Base-by-base conservation (phyloP, 2,888 invertebrate genomes). In the Leptinotarsa juncta region DNA sequence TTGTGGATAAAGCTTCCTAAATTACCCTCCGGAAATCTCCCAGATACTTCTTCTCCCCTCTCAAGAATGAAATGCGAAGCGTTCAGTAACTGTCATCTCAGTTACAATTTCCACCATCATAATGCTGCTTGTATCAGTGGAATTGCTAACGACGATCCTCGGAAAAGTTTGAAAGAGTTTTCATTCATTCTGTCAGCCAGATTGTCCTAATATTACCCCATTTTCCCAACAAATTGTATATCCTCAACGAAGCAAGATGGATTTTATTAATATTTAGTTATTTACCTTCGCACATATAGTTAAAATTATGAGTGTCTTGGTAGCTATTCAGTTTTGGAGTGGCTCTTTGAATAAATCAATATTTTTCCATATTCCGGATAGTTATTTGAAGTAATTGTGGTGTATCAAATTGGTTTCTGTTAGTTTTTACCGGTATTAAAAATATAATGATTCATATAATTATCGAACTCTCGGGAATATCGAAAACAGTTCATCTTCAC, bases 121-220 rank as follows among this genome's bases (percentile, higher is more conserved):
- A 57, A 57, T 15, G 23, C 57, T 23, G 57, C 57, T 57, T 57
- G 12, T 57, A 23, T 57, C 57, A 57, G 57, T 57, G 23, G 57
- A 57, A 23, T 57, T 57, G 57, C 57, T 23, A 57, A 57, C 57
- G 57, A 57, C 23, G 23, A 57, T 57, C 18, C 20, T 14, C 20
- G 20, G 20, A 15, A 23, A 23, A 57, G 57, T 57, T 53, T 23
- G 1, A 20, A 15, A 23, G 15, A 23, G 23, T 57, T 57, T 57
- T 57, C 14, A 20, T 23, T 20, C 2, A 57, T 57, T 57, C 57
- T 5, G 23, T 14, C 23, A 57, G 14, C 14, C 23, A 20, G 14
- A 57, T 26, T 57, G 53, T 57, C 57, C 15, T 26, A 15, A 4
- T 23, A 26, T 57, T 20, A 57, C 4, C 53, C 4, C 23, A 57